Base-by-base conservation (phyloP, 2,797 vertebrate species). In the Pantherophis alleghaniensis region DNA sequence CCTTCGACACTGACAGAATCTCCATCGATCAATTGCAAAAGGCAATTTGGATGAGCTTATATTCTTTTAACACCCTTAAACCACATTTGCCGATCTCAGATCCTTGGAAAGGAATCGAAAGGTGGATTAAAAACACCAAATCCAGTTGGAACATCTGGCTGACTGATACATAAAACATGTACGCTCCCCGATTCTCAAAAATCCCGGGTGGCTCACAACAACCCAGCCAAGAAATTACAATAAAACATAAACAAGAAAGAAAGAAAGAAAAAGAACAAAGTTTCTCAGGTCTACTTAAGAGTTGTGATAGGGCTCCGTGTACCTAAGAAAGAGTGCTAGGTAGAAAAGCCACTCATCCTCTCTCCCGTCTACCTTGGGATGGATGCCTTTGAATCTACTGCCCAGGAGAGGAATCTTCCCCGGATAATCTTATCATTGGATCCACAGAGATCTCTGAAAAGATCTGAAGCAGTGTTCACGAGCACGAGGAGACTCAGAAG, bases 231-330 rank as follows among this genome's bases (percentile, higher is more conserved):
- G 32, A 83, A 83, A 83, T 47, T 13, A 47, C 20, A 47, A 83
- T 0, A 12, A 24, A 83, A 47, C 20, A 6, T 47, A 47, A 79
- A 42, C 7, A 79, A 69, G 5, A 55, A 69, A n/a, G 53, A 53
- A 2, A 42, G 22, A 56, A 2, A 42, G 26, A 90, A 53, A 74
- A 18, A 66, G 28, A 66, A 66, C 20, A 18, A 7, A 69, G 26
- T 12, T 79, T 74, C 14, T 55, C 69, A 10, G 20, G 20, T 57
- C 12, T 22, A 7, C 55, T 66, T 55, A n/a, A 59, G 42, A n/a
- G 9, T 16, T n/a, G 57, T 0, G 1, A 37, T 3, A 74, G 51
- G n/a, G 28, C 2, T n/a, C 28, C 1, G 1, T 0, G 24, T 2
- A 16, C 4, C 4, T 5, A 87, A 7, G n/a, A 26, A 56, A 61